Conservation (phyloP, 1,140 invertebrate species). For the Scylla paramamosain region DNA sequence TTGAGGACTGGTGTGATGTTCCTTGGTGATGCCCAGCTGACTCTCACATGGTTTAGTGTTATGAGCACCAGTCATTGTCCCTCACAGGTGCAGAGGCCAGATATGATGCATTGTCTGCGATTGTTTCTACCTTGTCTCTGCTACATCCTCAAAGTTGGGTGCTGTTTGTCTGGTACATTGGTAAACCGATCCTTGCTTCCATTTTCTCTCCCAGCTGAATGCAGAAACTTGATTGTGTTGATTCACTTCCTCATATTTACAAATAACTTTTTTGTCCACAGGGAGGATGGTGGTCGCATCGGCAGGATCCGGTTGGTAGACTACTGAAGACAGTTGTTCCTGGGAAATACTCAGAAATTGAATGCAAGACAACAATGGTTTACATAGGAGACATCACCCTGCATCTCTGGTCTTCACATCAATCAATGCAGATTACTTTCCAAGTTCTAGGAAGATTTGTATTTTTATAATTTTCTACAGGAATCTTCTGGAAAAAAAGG, state of each 20-base stretch:
- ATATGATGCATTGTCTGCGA: too few relatives aligned
- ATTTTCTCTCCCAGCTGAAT: not conserved
- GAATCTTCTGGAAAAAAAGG: slow-evolving; percentile 2
- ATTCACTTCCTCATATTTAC: not conserved
- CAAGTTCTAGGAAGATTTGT: slow-evolving; percentile 27
- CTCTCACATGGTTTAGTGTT: too few relatives aligned
- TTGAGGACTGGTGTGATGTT: too few relatives aligned
- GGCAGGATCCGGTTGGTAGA: slow-evolving; percentile 62
- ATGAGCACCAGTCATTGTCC: too few relatives aligned
- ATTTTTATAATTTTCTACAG: slow-evolving; percentile 51
- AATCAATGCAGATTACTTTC: not conserved
- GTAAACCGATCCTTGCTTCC: not conserved
- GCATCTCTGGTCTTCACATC: not conserved
- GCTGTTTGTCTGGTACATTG: too few relatives aligned
- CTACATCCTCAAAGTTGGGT: too few relatives aligned
- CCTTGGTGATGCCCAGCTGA: too few relatives aligned
- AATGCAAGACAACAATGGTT: not conserved
- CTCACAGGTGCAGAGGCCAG: too few relatives aligned
- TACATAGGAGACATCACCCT: not conserved
- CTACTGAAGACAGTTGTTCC: slow-evolving; percentile 1
- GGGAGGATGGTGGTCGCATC: slow-evolving; percentile 57
- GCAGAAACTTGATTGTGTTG: not conserved
- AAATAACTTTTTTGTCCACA: not conserved
- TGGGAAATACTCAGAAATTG: not conserved
- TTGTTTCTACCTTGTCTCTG: too few relatives aligned